Conservation (phyloP, 1,140 invertebrate species). For the Drosophila arizonae region DNA sequence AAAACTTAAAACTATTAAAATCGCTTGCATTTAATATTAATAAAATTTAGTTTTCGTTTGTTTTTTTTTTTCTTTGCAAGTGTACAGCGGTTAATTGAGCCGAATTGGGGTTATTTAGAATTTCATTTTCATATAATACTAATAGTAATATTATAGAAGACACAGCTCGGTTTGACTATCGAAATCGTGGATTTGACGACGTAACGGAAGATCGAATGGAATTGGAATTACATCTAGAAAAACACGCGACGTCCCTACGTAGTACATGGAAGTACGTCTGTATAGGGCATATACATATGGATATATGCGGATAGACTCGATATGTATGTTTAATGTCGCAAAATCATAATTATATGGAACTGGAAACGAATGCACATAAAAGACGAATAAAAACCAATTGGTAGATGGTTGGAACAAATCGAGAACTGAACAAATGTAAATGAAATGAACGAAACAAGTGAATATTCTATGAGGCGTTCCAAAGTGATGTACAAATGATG, state of each 20-base stretch:
- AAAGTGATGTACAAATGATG: conserved; percentile 52
- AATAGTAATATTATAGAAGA: conserved; percentile 27
- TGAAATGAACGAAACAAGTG: conserved; percentile 24
- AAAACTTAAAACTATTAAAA: conserved; percentile 16
- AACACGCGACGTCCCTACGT: conserved; percentile 40
- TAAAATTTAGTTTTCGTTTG: neutral
- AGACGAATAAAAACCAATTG: conserved; percentile 48
- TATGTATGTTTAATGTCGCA: conserved; percentile 32
- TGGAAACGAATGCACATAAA: conserved; percentile 19
- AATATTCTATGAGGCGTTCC: conserved; percentile 41
- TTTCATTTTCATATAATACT: conserved; percentile 23
- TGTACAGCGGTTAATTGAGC: conserved; percentile 45
- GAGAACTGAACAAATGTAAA: conserved; percentile 18
- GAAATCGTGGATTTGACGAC: conserved; percentile 77
- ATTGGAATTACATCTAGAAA: conserved; percentile 37
- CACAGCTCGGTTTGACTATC: conserved; percentile 65
- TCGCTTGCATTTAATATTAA: conserved; percentile 47
- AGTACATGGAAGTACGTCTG: conserved; percentile 2
- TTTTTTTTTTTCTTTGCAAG: conserved; percentile 28
- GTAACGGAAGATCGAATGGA: conserved; percentile 63
- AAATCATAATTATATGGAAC: conserved; percentile 46
- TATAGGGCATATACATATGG: too few species aligned
- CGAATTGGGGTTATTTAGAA: conserved; percentile 41
- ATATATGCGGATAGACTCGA: conserved; percentile 34
- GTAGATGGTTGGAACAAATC: conserved; percentile 25